Evolutionary conservation across 2,113 vertebrate genomes (phyloP).

Genomic region (Rhegmatorhina hoffmannsi): DNA sequence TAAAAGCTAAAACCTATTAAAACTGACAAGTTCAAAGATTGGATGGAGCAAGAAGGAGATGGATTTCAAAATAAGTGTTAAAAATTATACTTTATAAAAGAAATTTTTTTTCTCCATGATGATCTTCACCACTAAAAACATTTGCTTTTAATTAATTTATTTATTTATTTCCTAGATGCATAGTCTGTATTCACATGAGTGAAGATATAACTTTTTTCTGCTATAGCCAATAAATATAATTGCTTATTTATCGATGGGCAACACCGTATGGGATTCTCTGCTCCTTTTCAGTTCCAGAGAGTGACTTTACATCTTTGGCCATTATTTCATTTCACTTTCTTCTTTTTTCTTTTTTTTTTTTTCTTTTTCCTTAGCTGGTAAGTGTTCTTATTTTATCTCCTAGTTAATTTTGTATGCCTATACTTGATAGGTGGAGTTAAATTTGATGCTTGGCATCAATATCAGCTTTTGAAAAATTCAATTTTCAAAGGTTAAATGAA

Average conservation of each 20-base stretch:
- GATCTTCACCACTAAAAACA: not conserved
- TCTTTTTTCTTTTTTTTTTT: not conserved
- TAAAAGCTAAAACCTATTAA: conserved; percentile 42
- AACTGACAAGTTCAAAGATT: conserved; percentile 22
- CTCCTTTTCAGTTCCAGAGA: not conserved
- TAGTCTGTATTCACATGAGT: not conserved
- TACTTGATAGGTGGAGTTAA: not conserved
- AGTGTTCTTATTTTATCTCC: not conserved
- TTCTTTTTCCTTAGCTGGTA: not conserved
- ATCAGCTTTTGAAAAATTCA: not conserved
- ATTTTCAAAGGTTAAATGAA: not conserved
- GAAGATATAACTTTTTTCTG: not conserved
- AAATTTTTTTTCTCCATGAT: not conserved
- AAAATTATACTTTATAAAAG: not conserved
- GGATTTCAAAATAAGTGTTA: conserved; percentile 7
- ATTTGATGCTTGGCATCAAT: not conserved
- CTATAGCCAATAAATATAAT: not conserved
- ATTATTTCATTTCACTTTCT: not conserved
- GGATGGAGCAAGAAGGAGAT: not conserved
- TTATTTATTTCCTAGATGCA: not conserved
- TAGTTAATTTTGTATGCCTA: not conserved
- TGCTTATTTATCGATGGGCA: not conserved
- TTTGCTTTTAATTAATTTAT: not conserved
- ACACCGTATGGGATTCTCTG: not conserved
- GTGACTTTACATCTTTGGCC: not conserved